phyloP scores from a whole-genome alignment of 1,140 invertebrate species.

The Cydia splendana region DNA sequence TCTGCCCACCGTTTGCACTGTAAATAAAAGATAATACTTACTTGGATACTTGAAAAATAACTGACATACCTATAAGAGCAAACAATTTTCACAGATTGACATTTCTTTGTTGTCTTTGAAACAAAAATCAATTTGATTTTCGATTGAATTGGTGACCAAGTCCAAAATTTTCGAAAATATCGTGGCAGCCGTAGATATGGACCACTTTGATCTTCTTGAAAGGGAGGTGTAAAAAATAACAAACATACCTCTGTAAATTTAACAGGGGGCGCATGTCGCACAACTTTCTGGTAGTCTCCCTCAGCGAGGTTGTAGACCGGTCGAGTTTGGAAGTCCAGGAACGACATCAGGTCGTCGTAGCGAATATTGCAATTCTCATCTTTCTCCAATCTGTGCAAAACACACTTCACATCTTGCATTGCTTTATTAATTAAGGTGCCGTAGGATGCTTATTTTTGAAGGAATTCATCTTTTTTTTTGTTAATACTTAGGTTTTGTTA shows the following conservation, averaged over 20 bases:
- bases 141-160: no score
- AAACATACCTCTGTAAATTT: conserved; percentile 65
- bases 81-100: no score
- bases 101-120: no score
- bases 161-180: no score
- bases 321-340: conserved; percentile 81
- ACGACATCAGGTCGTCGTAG: conserved; percentile 81
- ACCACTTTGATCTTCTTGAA: no score
- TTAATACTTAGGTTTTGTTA: no score
- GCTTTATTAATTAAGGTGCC: not conserved
- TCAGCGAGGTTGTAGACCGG: conserved; percentile 80
- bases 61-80: no score
- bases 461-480: no score
- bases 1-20: conserved; percentile 71
- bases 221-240: no score
- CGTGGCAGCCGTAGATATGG: no score
- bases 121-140: no score
- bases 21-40: conserved; percentile 37
- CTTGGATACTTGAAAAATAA: not conserved
- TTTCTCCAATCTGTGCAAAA: conserved; percentile 62
- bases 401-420: not conserved
- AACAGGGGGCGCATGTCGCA: conserved; percentile 66
- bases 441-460: not conserved
- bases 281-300: conserved; percentile 62
- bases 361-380: conserved; percentile 83